phyloP scores from a whole-genome alignment of 1,140 invertebrate species.

The Coenobita brevimanus region DNA sequence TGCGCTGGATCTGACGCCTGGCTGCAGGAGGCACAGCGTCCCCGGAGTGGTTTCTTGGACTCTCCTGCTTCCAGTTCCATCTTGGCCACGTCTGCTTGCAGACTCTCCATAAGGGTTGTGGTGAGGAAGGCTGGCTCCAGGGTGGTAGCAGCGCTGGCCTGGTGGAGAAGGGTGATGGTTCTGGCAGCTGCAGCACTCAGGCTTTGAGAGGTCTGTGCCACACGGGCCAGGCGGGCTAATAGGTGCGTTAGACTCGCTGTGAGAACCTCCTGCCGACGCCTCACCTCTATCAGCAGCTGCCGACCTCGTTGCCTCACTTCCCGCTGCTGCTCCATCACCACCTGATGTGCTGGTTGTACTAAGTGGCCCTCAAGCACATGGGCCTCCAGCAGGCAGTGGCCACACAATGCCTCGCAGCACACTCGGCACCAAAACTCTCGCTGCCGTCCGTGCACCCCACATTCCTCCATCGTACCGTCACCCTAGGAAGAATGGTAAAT shows the following conservation, averaged over 20 bases:
- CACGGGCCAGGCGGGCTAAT: background rate
- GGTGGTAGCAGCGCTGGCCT: background rate
- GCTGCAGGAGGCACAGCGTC: background rate
- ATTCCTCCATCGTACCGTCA: background rate
- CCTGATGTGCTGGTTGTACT: slow-evolving; percentile 2
- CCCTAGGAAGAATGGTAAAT: too few relatives aligned
- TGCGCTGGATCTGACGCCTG: background rate
- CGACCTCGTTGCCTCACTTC: background rate
- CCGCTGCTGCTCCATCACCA: slow-evolving; percentile 22
- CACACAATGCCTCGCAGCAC: slow-evolving; percentile 33
- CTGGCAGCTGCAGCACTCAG: background rate
- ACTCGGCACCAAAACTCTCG: slow-evolving; percentile 33
- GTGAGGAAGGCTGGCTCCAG: background rate
- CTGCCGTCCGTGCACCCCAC: slow-evolving; percentile 22
- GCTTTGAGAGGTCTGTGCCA: background rate
- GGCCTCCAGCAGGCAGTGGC: slow-evolving; percentile 42
- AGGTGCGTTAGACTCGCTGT: background rate
- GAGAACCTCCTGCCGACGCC: background rate
- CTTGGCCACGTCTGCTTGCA: background rate
- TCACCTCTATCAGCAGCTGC: slow-evolving; percentile 11
- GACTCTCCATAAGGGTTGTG: slow-evolving; percentile 7
- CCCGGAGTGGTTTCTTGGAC: background rate
- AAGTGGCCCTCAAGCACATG: slow-evolving; percentile 27
- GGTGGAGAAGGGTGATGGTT: background rate
- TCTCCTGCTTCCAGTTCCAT: background rate